phyloP scores from a whole-genome alignment of 2,888 invertebrate species.

The Temnothorax unifasciatus region DNA sequence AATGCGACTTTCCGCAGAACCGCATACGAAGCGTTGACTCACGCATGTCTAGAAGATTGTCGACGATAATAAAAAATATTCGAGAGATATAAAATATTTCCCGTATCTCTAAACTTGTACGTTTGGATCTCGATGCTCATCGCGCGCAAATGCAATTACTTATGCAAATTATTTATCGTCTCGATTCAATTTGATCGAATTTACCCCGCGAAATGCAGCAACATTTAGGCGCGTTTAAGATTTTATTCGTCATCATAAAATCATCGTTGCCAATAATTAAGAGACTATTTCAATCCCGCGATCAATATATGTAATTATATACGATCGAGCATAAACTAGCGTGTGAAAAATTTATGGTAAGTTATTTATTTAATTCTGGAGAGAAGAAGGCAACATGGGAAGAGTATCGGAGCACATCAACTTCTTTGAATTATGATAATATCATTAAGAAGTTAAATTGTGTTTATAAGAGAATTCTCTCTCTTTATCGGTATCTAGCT shows the following conservation, averaged over 20 bases:
- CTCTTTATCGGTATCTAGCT: neutral
- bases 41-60: neutral
- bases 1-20: neutral
- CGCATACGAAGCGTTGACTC: neutral
- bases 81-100: neutral
- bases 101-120: neutral
- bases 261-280: neutral
- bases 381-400: neutral
- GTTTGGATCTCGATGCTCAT: neutral
- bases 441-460: neutral
- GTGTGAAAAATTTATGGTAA: neutral
- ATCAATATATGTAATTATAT: slow-evolving; percentile 1
- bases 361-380: neutral
- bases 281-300: neutral
- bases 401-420: neutral
- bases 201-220: neutral
- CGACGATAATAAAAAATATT: neutral
- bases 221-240: neutral
- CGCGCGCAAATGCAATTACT: neutral
- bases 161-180: neutral
- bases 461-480: neutral
- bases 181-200: neutral
- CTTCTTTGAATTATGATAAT: neutral
- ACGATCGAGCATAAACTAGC: neutral
- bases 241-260: slow-evolving; percentile 4